phyloP scores from a whole-genome alignment of 2,113 vertebrate genomes.

The Nothocercus julius region DNA sequence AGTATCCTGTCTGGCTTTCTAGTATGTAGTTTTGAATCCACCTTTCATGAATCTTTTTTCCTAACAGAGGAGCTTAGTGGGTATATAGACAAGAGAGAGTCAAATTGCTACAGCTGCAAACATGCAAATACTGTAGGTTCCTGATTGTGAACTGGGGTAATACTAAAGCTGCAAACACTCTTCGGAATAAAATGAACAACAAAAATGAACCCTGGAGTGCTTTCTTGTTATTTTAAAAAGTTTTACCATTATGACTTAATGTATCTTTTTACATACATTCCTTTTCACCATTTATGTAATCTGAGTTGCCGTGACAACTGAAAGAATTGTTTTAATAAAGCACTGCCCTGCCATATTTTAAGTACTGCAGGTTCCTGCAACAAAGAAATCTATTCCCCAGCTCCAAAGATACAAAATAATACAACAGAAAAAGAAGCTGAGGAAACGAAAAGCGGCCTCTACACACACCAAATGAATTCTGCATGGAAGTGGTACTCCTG shows the following conservation, averaged over 20 bases:
- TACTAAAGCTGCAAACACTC: not conserved
- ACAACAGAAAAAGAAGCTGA: not conserved
- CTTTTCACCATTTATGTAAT: conserved; percentile 28
- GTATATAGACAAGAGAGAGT: not conserved
- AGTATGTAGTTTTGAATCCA: not conserved
- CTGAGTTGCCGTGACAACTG: conserved; percentile 9
- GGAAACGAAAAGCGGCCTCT: not conserved
- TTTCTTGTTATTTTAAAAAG: not conserved
- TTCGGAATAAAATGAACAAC: not conserved
- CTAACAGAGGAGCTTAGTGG: not conserved
- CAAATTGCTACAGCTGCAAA: not conserved
- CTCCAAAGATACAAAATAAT: not conserved
- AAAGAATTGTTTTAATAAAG: conserved; percentile 48
- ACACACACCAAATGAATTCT: not conserved
- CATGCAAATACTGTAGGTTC: not conserved
- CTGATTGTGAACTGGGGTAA: not conserved
- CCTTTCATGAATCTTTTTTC: not conserved
- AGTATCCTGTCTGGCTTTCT: not conserved
- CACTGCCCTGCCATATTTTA: not conserved
- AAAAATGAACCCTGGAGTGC: not conserved
- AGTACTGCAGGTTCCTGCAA: not conserved
- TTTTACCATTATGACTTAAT: not conserved
- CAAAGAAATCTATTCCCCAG: not conserved
- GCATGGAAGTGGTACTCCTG: not conserved
- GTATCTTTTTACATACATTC: not conserved